A percentile compares a stretch with the other conserved stretches of the same genome.
Evolutionary conservation across 2,113 vertebrate species (phyloP).

Genomic region (Callocephalon fimbriatum): DNA sequence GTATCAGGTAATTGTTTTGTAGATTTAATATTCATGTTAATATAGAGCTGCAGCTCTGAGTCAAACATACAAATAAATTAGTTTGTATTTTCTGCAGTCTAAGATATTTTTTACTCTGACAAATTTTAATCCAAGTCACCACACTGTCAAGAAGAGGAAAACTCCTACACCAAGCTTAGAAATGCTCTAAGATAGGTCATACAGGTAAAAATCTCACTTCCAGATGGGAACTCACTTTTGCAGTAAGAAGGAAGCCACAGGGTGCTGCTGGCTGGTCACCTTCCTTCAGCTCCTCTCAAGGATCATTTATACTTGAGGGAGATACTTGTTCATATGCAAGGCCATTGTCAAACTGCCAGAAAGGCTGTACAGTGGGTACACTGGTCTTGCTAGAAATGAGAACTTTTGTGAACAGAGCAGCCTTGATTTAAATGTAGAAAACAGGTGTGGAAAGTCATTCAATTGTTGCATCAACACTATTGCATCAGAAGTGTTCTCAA

Average conservation of each 20-base stretch:
- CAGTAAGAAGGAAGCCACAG: accelerated
- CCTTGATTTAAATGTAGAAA: not conserved
- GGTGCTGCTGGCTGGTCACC: not conserved
- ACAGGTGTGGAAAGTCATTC: not conserved
- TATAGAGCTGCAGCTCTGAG: not conserved
- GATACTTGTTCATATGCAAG: accelerated
- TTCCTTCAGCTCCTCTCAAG: not conserved
- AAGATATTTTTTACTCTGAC: not conserved
- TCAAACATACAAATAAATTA: not conserved
- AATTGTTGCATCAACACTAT: accelerated
- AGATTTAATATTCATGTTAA: not conserved
- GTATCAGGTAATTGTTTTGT: not conserved
- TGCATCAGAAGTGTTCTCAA: not conserved
- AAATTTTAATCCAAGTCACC: not conserved
- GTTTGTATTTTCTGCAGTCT: not conserved
- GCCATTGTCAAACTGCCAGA: not conserved
- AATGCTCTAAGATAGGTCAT: not conserved
- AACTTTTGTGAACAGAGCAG: not conserved
- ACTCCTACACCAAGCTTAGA: not conserved
- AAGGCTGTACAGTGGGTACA: not conserved
- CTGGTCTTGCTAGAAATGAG: not conserved
- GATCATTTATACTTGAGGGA: too few species aligned
- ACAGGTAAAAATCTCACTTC: not conserved
- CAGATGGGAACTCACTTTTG: not conserved
- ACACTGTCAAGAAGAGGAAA: accelerated